phyloP scores from a whole-genome alignment of 2,888 invertebrate genomes.

The Caenorhabditis doughertyi region DNA sequence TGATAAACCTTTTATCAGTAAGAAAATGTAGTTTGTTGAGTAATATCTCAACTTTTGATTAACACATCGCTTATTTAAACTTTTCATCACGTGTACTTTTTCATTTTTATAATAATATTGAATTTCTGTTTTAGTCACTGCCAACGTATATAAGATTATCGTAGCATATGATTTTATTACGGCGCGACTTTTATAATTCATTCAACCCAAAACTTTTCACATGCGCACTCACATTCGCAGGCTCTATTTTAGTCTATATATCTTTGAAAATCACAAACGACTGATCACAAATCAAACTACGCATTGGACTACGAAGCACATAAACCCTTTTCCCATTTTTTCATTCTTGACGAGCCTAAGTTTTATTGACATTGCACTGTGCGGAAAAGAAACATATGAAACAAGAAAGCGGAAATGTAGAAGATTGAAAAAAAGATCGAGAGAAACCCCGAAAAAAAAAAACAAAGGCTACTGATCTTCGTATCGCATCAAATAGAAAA shows the following conservation, averaged over 20 bases:
- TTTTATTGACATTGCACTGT: slow-evolving; percentile 30
- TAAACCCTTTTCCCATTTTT: background rate
- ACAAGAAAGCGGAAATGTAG: background rate
- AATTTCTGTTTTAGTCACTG: slow-evolving; percentile 14
- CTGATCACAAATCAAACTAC: slow-evolving; percentile 43
- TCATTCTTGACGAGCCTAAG: background rate
- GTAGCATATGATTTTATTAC: slow-evolving; percentile 20
- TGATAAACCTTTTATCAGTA: background rate
- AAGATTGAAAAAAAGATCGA: background rate
- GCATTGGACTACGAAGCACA: background rate
- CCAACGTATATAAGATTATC: slow-evolving; percentile 10
- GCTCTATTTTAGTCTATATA: slow-evolving; percentile 1
- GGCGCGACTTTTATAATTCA: slow-evolving; percentile 22
- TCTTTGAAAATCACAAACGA: slow-evolving; percentile 23
- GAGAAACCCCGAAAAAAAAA: slow-evolving; percentile 19
- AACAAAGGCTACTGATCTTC: slow-evolving; percentile 32
- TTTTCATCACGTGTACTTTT: background rate
- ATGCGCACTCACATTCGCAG: background rate
- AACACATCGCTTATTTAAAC: background rate
- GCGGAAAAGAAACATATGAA: slow-evolving; percentile 27
- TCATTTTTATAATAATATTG: background rate
- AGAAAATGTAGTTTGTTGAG: background rate
- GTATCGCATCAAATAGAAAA: slow-evolving; percentile 12
- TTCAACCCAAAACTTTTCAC: slow-evolving; percentile 11
- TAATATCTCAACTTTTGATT: background rate